Percentiles rank a stretch among this genome's conserved stretches.
These are phyloP conservation scores for Lochmaea crataegi DNA, from an alignment of 2,888 invertebrate genomes.

Conservation along the genomic window DNA sequence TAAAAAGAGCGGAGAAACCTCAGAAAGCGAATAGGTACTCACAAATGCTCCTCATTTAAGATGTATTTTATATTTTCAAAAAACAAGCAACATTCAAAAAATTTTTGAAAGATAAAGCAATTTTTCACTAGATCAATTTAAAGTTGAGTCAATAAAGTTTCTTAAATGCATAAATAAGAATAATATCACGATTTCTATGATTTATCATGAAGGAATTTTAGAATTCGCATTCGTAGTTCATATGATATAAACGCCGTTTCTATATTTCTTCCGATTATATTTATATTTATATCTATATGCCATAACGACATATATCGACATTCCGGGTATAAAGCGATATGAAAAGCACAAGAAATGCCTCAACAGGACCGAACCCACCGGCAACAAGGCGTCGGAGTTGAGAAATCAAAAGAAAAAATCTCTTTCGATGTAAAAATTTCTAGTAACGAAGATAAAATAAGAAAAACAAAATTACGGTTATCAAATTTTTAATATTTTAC, in stretches of 20 bases:
- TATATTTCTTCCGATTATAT: conserved; percentile 20
- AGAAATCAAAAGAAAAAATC: too few relatives aligned
- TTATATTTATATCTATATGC: conserved; percentile 18
- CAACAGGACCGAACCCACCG: conserved; percentile 13
- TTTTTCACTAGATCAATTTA: not conserved
- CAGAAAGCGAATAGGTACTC: too few relatives aligned
- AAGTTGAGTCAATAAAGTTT: not conserved
- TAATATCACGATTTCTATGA: conserved; percentile 16
- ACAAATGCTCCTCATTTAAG: too few relatives aligned
- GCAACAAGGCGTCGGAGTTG: not conserved
- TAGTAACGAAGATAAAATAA: too few relatives aligned
- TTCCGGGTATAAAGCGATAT: conserved; percentile 37
- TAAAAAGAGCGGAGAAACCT: too few relatives aligned
- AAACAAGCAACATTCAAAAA: not conserved
- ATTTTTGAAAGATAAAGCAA: not conserved
- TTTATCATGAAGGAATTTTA: conserved; percentile 1
- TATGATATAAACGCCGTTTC: conserved; percentile 14
- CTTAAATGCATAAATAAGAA: conserved; percentile 11
- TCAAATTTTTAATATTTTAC: too few relatives aligned
- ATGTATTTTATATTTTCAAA: too few relatives aligned
- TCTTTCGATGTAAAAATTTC: too few relatives aligned
- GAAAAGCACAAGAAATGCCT: conserved; percentile 39
- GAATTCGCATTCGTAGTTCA: conserved; percentile 13
- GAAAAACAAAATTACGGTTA: too few relatives aligned
- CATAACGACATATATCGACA: conserved; percentile 28